Percentiles rank a stretch among this genome's conserved stretches.
These are phyloP conservation scores for Xanthia togata DNA, from an alignment of 2,888 invertebrate species.

Conservation along the genomic window DNA sequence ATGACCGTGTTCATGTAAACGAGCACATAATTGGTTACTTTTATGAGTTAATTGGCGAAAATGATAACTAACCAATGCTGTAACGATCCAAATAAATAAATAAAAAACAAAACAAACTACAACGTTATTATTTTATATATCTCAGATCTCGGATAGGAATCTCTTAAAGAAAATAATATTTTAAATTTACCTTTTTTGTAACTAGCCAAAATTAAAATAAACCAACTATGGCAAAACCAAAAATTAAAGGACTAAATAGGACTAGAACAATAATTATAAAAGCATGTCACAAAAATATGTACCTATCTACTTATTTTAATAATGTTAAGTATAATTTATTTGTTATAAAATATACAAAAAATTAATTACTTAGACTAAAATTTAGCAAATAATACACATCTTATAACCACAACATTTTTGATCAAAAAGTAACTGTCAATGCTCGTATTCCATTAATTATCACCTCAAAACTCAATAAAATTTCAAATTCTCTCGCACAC, in stretches of 20 bases:
- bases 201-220: background rate
- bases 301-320: background rate
- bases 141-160: background rate
- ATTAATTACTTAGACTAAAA: no score
- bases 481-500: background rate
- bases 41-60: slow-evolving; percentile 25
- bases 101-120: background rate
- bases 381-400: no score
- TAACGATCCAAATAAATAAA: background rate
- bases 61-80: background rate
- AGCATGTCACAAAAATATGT: background rate
- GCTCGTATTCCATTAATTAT: background rate
- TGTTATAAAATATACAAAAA: no score
- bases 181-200: background rate
- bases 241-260: no score
- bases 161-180: background rate
- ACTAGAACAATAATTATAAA: background rate
- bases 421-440: no score
- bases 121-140: background rate
- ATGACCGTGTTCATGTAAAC: slow-evolving; percentile 9
- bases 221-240: background rate
- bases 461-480: background rate
- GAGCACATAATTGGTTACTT: slow-evolving; percentile 19
- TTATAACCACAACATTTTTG: no score
- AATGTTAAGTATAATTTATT: background rate